These are phyloP conservation scores for Hephaestus fuliginosus DNA, from an alignment of 2,797 vertebrate genomes.

Conservation along the genomic window DNA sequence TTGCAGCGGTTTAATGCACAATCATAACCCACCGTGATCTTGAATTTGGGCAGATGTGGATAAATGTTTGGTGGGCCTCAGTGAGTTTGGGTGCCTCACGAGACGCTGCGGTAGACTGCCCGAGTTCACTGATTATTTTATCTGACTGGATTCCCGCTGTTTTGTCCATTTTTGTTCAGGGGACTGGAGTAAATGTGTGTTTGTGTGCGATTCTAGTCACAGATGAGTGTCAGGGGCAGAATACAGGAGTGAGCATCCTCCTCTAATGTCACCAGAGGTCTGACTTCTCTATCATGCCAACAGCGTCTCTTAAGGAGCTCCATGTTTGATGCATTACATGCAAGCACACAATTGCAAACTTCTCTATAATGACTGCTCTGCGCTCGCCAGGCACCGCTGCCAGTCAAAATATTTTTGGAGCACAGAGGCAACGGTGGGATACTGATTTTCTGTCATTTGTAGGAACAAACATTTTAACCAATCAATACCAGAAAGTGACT, in stretches of 20 bases:
- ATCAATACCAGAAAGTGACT: constrained; percentile 60
- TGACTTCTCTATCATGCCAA: constrained; percentile 50
- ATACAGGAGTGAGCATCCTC: constrained; percentile 2
- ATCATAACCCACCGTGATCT: constrained; percentile 26
- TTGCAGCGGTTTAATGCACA: constrained; percentile 32
- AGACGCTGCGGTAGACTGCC: neutral
- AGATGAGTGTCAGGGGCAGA: constrained; percentile 16
- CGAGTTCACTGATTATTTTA: constrained; percentile 21
- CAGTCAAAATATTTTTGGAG: constrained; percentile 62
- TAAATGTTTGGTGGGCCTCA: constrained; percentile 70
- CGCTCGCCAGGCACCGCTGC: constrained; percentile 53
- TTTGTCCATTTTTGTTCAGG: constrained; percentile 12
- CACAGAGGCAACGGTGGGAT: constrained; percentile 35
- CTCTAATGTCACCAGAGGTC: constrained; percentile 26
- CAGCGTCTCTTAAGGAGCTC: neutral
- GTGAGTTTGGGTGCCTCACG: constrained; percentile 34
- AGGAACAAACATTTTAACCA: constrained; percentile 72
- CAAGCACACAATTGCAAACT: constrained; percentile 58
- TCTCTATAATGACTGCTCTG: constrained; percentile 39
- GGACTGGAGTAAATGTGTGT: constrained; percentile 17
- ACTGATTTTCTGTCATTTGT: constrained; percentile 59
- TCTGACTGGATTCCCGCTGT: constrained; percentile 32
- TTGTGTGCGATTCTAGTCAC: constrained; percentile 28
- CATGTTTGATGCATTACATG: constrained; percentile 49
- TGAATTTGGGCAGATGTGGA: constrained; percentile 60